Base-by-base conservation (phyloP, 1,140 invertebrate genomes). In the Musca domestica region DNA sequence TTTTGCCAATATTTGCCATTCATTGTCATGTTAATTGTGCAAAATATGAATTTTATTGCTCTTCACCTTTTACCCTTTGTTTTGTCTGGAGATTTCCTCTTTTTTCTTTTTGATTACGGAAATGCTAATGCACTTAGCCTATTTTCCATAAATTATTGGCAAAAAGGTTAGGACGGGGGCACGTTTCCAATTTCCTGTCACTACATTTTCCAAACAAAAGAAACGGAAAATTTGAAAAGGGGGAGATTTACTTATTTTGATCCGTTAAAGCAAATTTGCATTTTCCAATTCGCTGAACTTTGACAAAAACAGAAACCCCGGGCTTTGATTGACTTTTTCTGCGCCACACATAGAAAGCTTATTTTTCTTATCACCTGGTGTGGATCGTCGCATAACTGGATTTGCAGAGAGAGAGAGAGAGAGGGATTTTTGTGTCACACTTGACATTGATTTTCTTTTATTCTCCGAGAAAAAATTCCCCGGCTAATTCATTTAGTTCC, bases 11-110 rank as follows among this genome's bases (percentile, higher is more conserved):
- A 34, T 41, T 54, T 61, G 30, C 15, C 56, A 61, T 12, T 61
- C n/a, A 61, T 61, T 61, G 56, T 61, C 56, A 61, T 61, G 56
- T 61, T 61, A 61, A 61, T 61, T 61, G 56, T 61, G 56, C 56
- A 41, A 61, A 61, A 61, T 61, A 61, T 61, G 27, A 61, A 61
- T 61, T 61, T 61, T 61, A 61, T 61, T 61, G 56, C 56, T 30
- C 56, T 41, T 61, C 34, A 61, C 27, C 56, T 17, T 34, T 61
- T 61, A n/a, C 23, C 54, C 15, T 6, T n/a, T n/a, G n/a, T n/a
- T n/a, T n/a, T n/a, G n/a, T n/a, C n/a, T n/a, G n/a, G n/a, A n/a
- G n/a, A n/a, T n/a, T n/a, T n/a, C n/a, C n/a, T n/a, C n/a, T n/a
- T n/a, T n/a, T n/a, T n/a, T n/a, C n/a, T 15, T 3, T n/a, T 6